These are phyloP conservation scores for Aromia moschata DNA, from an alignment of 2,888 invertebrate species.

Conservation along the genomic window DNA sequence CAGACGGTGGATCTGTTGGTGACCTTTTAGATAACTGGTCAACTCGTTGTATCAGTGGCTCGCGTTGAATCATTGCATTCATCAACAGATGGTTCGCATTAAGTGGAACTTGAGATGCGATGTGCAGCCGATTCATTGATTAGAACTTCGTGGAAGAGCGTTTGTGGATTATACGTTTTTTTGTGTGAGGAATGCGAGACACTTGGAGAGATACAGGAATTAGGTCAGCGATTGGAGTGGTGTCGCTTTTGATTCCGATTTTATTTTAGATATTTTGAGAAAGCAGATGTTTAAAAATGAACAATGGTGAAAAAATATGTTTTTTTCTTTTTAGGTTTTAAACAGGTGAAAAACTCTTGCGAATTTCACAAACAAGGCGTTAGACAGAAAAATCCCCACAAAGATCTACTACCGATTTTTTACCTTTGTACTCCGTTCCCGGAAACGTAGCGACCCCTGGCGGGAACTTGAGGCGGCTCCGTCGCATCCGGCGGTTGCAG, in stretches of 20 bases:
- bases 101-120: slow-evolving; percentile 6
- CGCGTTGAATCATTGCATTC: slow-evolving; percentile 31
- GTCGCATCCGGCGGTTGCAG: slow-evolving; percentile 36
- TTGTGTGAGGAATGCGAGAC: not conserved
- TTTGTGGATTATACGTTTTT: slow-evolving; percentile 8
- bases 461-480: slow-evolving; percentile 46
- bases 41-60: slow-evolving; percentile 19
- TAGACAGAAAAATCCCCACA: too few species aligned
- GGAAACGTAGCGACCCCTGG: slow-evolving; percentile 45
- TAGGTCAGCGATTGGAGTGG: too few species aligned
- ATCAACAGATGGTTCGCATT: slow-evolving; percentile 34
- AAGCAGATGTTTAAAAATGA: too few species aligned
- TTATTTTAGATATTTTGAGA: too few species aligned
- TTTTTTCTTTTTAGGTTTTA: too few species aligned
- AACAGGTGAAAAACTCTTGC: too few species aligned
- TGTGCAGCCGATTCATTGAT: slow-evolving; percentile 10
- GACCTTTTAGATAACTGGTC: slow-evolving; percentile 25
- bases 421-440: slow-evolving; percentile 41
- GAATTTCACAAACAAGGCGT: too few species aligned
- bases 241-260: too few species aligned
- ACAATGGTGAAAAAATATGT: too few species aligned
- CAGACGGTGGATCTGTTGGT: slow-evolving; percentile 6
- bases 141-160: not conserved
- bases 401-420: too few species aligned
- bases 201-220: not conserved